Evolutionary conservation across 2,113 vertebrate genomes (phyloP).

Genomic region (Zosterops borbonicus): DNA sequence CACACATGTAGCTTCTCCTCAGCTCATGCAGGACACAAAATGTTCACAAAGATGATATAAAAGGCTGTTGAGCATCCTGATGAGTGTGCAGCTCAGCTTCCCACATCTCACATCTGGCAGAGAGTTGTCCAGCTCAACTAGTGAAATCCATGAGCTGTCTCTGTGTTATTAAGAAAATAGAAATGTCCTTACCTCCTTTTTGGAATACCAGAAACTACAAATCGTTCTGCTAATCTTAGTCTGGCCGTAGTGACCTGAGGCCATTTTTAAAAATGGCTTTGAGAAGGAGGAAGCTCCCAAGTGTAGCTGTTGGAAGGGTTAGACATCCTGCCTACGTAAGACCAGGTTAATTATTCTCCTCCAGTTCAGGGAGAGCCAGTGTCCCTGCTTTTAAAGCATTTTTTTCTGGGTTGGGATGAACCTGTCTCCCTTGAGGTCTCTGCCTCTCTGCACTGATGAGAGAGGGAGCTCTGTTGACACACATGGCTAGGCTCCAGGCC

Average conservation of each 20-base stretch:
- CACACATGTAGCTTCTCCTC: background rate
- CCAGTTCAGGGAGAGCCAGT: background rate
- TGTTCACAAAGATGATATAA: background rate
- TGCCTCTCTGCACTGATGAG: background rate
- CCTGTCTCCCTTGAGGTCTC: background rate
- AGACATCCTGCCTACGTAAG: rapidly evolving
- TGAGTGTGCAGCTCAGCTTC: background rate
- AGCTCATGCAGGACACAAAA: background rate
- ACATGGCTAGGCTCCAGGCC: background rate
- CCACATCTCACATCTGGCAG: background rate
- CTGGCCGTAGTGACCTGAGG: background rate
- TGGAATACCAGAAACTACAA: background rate
- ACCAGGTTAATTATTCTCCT: background rate
- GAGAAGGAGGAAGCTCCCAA: background rate
- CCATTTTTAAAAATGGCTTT: background rate
- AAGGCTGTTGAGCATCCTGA: background rate
- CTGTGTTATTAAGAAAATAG: background rate
- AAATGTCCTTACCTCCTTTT: background rate
- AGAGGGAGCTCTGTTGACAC: background rate
- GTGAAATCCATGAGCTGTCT: background rate
- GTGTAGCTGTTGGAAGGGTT: background rate
- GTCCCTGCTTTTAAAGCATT: background rate
- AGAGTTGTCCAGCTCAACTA: background rate
- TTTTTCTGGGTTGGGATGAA: background rate
- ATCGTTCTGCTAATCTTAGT: background rate